Base-by-base conservation (phyloP, 2,888 invertebrate genomes). In the Mesorhabditis sp. region DNA sequence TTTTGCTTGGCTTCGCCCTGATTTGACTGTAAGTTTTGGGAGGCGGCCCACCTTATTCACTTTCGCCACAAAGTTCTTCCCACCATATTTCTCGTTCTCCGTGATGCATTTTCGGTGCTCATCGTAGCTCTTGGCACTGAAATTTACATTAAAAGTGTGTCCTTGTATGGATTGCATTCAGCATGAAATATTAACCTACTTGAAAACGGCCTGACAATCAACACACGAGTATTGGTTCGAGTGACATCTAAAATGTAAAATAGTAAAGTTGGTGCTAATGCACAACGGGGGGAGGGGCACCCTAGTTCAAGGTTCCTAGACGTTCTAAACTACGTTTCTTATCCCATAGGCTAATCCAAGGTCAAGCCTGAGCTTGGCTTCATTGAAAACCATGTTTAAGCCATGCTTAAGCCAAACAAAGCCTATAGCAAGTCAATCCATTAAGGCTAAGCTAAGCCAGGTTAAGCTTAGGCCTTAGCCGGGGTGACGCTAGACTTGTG, bases 181-280 rank as follows among this genome's bases (percentile, higher is more conserved):
- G 28, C 28, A 28, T 28, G 28, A 28, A 28, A 28, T 7, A 41
- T 66, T 65, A 65, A 61, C 75, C 67, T 43, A 80, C 80, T 74
- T 76, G 87, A 93, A 95, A 87, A 94, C 94, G 87, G 93, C 93
- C 67, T 92, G 91, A 86, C 95, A 96, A 86, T 96, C 96, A 86
- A 95, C 92, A 87, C 96, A 96, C 0, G 94, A 92, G 64, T 95
- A 88, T 79, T 90, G 91, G 75, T 91, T 90, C 66, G 89, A 89
- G 13, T 89, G 89, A 68, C 91, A 90, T 85, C 94, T 72, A 67
- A 69, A 77, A 58, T 66, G 45, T 50, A 63, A 6, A 63, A 43
- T 10, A 42, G 7, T 44, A 50, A 28, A 41, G 43, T 15, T 5
- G 28, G 28, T 28, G 28, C 28, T 28, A 28, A 28, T 28, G 28